Conservation (phyloP, 2,797 vertebrate species). For the Melanotaenia pygmaea region DNA sequence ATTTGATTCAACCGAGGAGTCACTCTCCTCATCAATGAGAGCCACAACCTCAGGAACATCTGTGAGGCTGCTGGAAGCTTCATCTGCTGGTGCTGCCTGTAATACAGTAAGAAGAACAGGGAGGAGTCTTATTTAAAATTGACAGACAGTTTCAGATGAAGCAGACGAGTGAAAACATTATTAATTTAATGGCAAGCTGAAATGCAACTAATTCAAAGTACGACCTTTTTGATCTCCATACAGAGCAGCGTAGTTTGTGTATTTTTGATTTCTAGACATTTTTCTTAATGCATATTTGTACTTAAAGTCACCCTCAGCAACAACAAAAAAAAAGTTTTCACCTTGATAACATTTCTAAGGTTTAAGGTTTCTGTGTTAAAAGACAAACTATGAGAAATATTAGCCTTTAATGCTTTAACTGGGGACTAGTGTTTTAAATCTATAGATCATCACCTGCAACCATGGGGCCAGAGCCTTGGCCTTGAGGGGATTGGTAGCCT, state of each 20-base stretch:
- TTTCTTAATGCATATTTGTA: no score
- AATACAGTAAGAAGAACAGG: neutral
- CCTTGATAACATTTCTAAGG: no score
- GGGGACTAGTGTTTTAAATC: no score
- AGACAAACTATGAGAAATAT: no score
- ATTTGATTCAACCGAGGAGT: neutral
- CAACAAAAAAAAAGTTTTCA: no score
- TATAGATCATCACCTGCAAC: no score
- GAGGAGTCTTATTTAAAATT: neutral
- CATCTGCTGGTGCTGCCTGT: constrained; percentile 13
- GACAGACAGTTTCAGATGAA: neutral
- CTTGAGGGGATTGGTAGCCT: no score
- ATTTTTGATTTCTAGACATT: neutral
- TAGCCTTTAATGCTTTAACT: no score
- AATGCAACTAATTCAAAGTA: neutral
- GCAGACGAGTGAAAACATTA: neutral
- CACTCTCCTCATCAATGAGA: constrained; percentile 18
- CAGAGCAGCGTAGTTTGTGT: neutral
- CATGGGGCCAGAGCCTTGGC: no score
- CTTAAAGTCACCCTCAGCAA: no score
- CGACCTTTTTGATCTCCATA: no score
- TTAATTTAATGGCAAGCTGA: neutral
- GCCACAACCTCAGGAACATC: constrained; percentile 14
- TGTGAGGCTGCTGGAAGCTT: neutral
- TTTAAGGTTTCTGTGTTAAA: no score